phyloP scores from a whole-genome alignment of 2,888 invertebrate species.

The Argyresthia albistria region DNA sequence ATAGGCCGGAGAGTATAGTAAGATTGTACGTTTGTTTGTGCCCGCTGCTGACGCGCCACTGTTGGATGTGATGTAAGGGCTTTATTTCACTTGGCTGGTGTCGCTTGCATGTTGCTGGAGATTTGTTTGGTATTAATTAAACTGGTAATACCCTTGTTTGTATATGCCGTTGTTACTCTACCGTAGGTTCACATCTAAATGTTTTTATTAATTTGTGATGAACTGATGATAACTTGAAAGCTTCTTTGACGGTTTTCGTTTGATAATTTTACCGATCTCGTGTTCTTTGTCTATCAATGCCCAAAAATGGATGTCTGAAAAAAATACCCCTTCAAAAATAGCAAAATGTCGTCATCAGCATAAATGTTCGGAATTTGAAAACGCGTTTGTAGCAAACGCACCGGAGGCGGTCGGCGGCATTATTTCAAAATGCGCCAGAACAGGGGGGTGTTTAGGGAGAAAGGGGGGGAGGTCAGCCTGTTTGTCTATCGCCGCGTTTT shows the following conservation, averaged over 20 bases:
- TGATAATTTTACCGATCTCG: no score
- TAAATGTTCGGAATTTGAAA: conserved; percentile 21
- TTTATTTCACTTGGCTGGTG: neutral
- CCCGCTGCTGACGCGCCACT: neutral
- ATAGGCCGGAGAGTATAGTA: neutral
- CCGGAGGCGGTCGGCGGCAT: conserved; percentile 39
- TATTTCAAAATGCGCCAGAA: conserved; percentile 60
- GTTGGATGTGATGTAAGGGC: neutral
- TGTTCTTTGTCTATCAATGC: no score
- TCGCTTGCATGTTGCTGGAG: neutral
- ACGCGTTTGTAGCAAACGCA: conserved; percentile 30
- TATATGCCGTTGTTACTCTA: neutral
- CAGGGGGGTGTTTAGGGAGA: conserved; percentile 21
- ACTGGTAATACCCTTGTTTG: neutral
- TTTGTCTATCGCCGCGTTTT: conserved; percentile 70
- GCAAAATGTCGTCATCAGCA: no score
- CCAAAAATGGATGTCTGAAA: no score
- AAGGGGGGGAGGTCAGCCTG: conserved; percentile 52
- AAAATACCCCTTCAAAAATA: no score
- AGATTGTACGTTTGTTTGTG: neutral
- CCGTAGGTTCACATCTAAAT: no score
- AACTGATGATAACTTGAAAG: no score
- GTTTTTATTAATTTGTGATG: no score
- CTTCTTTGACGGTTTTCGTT: no score
- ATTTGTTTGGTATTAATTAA: neutral